These are phyloP conservation scores for Eristalis pertinax DNA, from an alignment of 2,888 invertebrate species.

Conservation along the genomic window DNA sequence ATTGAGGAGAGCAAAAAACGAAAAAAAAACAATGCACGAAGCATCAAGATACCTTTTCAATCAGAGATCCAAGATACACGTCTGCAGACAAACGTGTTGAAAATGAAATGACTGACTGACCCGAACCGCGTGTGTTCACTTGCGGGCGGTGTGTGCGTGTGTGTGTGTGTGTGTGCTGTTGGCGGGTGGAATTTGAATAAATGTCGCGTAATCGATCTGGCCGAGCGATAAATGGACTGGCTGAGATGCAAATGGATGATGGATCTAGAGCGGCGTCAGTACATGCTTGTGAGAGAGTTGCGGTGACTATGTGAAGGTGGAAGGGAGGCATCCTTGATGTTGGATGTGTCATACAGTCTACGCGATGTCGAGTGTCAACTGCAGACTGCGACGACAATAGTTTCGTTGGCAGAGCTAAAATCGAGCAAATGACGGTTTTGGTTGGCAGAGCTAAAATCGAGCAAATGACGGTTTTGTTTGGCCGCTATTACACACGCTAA, in stretches of 20 bases:
- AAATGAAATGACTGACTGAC: constrained; percentile 39
- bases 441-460: no score
- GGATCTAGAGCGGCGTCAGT: background rate
- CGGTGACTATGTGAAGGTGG: background rate
- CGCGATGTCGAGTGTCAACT: no score
- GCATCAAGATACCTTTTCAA: constrained; percentile 39
- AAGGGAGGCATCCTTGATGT: background rate
- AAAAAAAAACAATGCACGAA: background rate
- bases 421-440: no score
- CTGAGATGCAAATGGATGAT: background rate
- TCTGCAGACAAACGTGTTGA: constrained; percentile 62
- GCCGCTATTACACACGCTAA: no score
- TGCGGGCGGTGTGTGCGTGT: constrained; percentile 8
- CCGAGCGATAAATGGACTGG: background rate
- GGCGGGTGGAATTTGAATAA: constrained; percentile 63
- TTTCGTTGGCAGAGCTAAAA: no score
- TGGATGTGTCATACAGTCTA: background rate
- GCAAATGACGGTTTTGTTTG: no score
- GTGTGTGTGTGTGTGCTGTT: background rate
- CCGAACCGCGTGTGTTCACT: constrained; percentile 40
- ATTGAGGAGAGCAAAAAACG: background rate
- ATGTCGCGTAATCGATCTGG: constrained; percentile 64
- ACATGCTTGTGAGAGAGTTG: background rate
- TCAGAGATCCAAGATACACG: constrained; percentile 51
- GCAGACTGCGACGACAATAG: no score